A percentile compares a stretch with the other conserved stretches of the same genome.
Conservation (phyloP, 2,113 vertebrate species). For the Paralichthys olivaceus region DNA sequence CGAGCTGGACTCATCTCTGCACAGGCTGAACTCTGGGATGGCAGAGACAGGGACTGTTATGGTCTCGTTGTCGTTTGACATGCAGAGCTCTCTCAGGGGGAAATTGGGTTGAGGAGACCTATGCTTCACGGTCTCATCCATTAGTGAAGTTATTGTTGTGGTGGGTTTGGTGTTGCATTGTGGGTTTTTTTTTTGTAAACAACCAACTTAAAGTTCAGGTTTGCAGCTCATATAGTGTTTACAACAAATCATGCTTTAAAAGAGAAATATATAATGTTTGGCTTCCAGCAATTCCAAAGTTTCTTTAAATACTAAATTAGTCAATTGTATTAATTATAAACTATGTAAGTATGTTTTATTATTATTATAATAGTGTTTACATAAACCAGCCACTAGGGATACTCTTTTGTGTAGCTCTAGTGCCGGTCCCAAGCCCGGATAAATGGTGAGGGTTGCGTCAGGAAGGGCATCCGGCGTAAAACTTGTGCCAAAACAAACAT, state of each 20-base stretch:
- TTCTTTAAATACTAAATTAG: too few relatives aligned
- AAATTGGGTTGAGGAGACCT: slow-evolving; percentile 46
- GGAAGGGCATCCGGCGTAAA: too few relatives aligned
- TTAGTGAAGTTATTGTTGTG: not conserved
- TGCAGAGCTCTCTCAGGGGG: slow-evolving; percentile 21
- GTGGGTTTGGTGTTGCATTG: not conserved
- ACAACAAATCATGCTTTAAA: not conserved
- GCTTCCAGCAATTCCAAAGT: too few relatives aligned
- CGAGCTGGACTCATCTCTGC: slow-evolving; percentile 60
- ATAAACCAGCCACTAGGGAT: too few relatives aligned
- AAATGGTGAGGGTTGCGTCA: too few relatives aligned
- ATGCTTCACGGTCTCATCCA: slow-evolving; percentile 29
- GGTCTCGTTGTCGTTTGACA: slow-evolving; percentile 49
- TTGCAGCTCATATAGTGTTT: not conserved
- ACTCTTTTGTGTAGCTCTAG: too few relatives aligned
- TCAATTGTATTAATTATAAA: too few relatives aligned
- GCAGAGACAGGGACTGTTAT: slow-evolving; percentile 34
- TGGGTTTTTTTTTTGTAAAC: not conserved
- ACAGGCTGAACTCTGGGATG: slow-evolving; percentile 43
- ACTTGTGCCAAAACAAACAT: too few relatives aligned
- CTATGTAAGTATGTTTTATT: too few relatives aligned
- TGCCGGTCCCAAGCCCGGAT: too few relatives aligned
- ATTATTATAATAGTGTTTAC: too few relatives aligned
- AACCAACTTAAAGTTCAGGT: not conserved
- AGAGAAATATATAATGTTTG: not conserved